Conservation (phyloP, 2,113 vertebrate species). For the Urocitellus parryii region DNA sequence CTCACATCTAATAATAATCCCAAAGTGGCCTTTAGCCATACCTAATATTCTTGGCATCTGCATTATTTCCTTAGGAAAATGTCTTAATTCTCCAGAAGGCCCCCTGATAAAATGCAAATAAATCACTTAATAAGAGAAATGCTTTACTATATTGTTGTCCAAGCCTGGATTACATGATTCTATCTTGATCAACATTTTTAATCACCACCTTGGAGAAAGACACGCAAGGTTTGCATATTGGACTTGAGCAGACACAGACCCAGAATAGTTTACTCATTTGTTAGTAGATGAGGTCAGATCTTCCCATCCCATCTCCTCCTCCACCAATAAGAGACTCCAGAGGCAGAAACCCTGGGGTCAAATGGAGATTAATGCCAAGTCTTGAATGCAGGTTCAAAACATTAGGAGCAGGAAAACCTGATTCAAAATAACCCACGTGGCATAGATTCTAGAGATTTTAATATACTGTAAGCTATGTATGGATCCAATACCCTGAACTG, state of each 20-base stretch:
- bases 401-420: neutral
- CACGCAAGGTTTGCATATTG: constrained; percentile 9
- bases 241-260: constrained; percentile 30
- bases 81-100: constrained; percentile 11
- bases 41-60: neutral
- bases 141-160: constrained; percentile 6
- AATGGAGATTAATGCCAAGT: neutral
- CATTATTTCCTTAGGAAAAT: constrained; percentile 18
- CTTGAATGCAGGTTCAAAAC: constrained; percentile 10
- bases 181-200: constrained; percentile 64
- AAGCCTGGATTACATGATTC: constrained; percentile 35
- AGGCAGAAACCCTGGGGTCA: neutral
- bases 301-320: neutral
- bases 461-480: neutral
- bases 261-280: constrained; percentile 1
- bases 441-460: constrained; percentile 10
- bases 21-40: neutral
- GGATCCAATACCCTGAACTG: neutral
- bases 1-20: neutral
- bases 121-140: constrained; percentile 25
- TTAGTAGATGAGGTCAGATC: constrained; percentile 32
- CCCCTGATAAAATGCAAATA: constrained; percentile 52
- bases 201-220: constrained; percentile 57
- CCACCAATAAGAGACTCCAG: neutral
- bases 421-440: constrained; percentile 25